Conservation (phyloP, 2,797 vertebrate genomes). For the Anguilla pacifica region DNA sequence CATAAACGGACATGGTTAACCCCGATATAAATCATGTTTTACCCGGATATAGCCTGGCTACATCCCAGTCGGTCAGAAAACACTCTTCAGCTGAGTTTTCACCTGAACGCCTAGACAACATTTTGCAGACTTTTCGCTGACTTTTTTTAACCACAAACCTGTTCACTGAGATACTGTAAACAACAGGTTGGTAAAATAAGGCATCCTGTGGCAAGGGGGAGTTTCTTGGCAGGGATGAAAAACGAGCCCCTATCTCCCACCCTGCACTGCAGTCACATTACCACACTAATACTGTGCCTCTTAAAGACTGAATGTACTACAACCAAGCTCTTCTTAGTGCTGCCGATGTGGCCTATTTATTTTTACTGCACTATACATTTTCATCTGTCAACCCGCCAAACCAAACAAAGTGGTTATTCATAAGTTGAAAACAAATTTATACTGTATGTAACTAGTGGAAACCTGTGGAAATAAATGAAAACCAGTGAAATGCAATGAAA, state of each 20-base stretch:
- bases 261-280: not conserved
- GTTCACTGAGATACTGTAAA: not conserved
- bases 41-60: no score
- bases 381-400: conserved; percentile 17
- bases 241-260: not conserved
- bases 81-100: no score
- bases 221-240: not conserved
- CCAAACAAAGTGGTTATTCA: conserved; percentile 11
- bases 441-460: not conserved
- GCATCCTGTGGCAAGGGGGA: not conserved
- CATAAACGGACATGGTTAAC: no score
- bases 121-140: no score
- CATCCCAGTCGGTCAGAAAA: no score
- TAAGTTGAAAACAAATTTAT: not conserved
- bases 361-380: not conserved
- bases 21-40: no score
- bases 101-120: no score
- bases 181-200: not conserved
- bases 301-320: not conserved
- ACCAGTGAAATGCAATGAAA: not conserved
- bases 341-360: not conserved
- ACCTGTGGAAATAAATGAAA: not conserved
- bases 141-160: no score
- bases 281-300: not conserved
- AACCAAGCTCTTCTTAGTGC: not conserved